These are phyloP conservation scores for Bombus terrestris DNA, from an alignment of 1,140 invertebrate genomes.

Conservation along the genomic window DNA sequence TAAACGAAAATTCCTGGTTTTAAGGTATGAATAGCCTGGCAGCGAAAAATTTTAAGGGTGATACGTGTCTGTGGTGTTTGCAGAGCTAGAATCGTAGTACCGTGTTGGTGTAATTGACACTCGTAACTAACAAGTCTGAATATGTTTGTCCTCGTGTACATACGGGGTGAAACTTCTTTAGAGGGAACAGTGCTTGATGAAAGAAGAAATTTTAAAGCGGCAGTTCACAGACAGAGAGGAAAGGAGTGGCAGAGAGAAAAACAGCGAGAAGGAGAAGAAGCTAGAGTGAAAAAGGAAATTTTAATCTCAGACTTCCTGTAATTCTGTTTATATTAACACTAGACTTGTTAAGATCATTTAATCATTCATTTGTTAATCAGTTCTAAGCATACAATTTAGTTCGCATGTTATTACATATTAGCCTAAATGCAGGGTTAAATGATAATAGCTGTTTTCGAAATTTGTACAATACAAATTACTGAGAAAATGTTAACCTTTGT, in stretches of 20 bases:
- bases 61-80: conserved; percentile 16
- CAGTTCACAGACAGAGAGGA: no score
- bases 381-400: no score
- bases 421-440: no score
- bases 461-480: no score
- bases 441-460: no score
- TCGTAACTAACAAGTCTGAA: background rate
- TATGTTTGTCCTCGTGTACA: background rate
- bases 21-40: background rate
- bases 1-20: conserved; percentile 23
- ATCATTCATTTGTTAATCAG: no score
- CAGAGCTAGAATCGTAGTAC: background rate
- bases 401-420: no score
- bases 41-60: conserved; percentile 14
- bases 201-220: background rate
- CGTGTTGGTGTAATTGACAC: conserved; percentile 4
- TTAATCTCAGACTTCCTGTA: no score
- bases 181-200: conserved; percentile 18
- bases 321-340: no score
- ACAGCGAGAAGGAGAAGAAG: background rate
- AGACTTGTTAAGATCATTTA: no score
- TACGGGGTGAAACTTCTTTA: conserved; percentile 14
- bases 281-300: background rate
- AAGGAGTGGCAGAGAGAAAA: no score
- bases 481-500: no score